phyloP scores from a whole-genome alignment of 92 coral and sea anemone species.

The Pocillopora meandrina region DNA sequence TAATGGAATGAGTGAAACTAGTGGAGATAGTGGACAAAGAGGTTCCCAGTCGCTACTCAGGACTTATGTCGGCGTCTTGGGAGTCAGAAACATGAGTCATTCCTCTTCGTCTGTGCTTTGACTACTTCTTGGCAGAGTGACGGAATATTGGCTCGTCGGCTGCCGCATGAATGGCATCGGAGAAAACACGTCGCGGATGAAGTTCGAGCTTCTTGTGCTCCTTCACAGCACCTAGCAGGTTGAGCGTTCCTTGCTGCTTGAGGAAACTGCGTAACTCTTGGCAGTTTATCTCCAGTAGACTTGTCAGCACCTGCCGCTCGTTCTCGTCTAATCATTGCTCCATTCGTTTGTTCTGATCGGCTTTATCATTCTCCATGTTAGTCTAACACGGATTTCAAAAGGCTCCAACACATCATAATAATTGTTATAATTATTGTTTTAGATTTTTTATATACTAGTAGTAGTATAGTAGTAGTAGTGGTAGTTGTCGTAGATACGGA shows the following conservation, averaged over 20 bases:
- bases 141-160: neutral
- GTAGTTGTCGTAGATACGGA: too few relatives aligned
- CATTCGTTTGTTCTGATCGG: too few relatives aligned
- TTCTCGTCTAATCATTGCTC: neutral
- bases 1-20: neutral
- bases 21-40: neutral
- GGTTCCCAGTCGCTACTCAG: neutral
- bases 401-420: too few relatives aligned
- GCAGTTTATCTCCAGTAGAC: neutral
- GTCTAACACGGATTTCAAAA: too few relatives aligned
- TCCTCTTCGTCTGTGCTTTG: neutral
- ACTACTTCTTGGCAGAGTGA: neutral
- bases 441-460: too few relatives aligned
- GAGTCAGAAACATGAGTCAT: too few relatives aligned
- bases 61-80: neutral
- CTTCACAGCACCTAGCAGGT: too few relatives aligned
- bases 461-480: too few relatives aligned
- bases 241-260: too few relatives aligned
- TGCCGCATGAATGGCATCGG: neutral
- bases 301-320: conserved; percentile 1
- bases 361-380: too few relatives aligned
- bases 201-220: neutral
- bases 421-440: too few relatives aligned
- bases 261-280: too few relatives aligned
- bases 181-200: neutral